Percentiles rank a stretch among this genome's conserved stretches.
These are phyloP conservation scores for Argyrosomus regius DNA, from an alignment of 2,797 vertebrate species.

Conservation along the genomic window DNA sequence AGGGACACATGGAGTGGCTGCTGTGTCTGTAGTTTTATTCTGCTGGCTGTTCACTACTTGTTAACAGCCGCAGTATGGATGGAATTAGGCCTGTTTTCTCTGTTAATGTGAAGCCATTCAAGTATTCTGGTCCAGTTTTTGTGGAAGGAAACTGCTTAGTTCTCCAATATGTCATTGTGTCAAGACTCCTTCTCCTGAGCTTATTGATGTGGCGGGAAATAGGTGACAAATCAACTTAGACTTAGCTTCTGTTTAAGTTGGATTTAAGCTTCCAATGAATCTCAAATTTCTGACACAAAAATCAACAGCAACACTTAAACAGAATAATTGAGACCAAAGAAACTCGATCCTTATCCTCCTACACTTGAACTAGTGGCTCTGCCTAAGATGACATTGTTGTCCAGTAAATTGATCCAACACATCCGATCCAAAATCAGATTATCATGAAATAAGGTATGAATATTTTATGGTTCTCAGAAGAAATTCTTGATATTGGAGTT, in stretches of 20 bases:
- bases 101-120: slow-evolving; percentile 2
- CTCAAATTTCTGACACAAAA: background rate
- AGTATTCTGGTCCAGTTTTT: background rate
- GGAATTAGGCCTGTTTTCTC: slow-evolving; percentile 46
- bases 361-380: background rate
- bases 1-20: slow-evolving; percentile 38
- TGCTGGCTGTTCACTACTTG: slow-evolving; percentile 42
- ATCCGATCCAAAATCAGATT: background rate
- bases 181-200: background rate
- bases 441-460: slow-evolving; percentile 2
- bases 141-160: background rate
- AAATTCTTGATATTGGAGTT: slow-evolving; percentile 3
- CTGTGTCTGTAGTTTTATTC: slow-evolving; percentile 32
- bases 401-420: background rate
- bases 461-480: background rate
- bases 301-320: background rate
- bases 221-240: slow-evolving; percentile 20
- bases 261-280: background rate
- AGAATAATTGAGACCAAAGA: background rate
- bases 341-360: no score
- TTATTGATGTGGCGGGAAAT: slow-evolving; percentile 9
- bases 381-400: background rate
- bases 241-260: background rate
- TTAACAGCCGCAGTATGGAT: slow-evolving; percentile 53
- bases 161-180: slow-evolving; percentile 11